phyloP scores from a whole-genome alignment of 2,888 invertebrate species.

The Omphaloscelis lunosa region DNA sequence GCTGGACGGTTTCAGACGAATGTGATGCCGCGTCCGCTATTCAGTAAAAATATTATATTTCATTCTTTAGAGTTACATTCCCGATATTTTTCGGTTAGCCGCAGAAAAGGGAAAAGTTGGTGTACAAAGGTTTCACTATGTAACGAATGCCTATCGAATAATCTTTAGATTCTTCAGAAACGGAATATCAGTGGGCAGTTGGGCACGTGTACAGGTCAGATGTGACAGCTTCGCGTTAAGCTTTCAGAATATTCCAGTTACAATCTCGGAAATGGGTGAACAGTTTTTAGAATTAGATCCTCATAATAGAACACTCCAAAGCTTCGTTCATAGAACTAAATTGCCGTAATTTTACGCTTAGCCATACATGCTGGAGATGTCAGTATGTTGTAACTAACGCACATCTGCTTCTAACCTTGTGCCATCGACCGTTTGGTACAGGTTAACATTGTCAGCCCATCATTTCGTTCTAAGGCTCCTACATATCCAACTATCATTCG shows the following conservation, averaged over 20 bases:
- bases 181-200: not conserved
- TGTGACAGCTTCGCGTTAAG: not conserved
- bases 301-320: not conserved
- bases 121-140: conserved; percentile 13
- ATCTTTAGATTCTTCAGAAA: not conserved
- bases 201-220: not conserved
- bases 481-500: not conserved
- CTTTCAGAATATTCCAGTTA: not conserved
- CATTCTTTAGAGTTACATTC: not conserved
- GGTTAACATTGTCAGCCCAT: conserved; percentile 22
- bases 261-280: not conserved
- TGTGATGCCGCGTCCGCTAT: not conserved
- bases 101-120: not conserved
- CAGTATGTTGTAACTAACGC: not conserved
- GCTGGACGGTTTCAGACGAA: conserved; percentile 24
- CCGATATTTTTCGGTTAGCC: conserved; percentile 6
- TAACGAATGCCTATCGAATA: conserved; percentile 20
- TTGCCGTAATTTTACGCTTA: not conserved
- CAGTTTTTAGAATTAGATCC: not conserved
- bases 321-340: not conserved
- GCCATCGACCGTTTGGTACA: conserved; percentile 10
- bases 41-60: conserved; percentile 13
- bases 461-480: conserved; percentile 18
- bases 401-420: conserved; percentile 30
- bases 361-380: not conserved